Conservation (phyloP, 2,113 vertebrate species). For the Elgaria multicarinata region DNA sequence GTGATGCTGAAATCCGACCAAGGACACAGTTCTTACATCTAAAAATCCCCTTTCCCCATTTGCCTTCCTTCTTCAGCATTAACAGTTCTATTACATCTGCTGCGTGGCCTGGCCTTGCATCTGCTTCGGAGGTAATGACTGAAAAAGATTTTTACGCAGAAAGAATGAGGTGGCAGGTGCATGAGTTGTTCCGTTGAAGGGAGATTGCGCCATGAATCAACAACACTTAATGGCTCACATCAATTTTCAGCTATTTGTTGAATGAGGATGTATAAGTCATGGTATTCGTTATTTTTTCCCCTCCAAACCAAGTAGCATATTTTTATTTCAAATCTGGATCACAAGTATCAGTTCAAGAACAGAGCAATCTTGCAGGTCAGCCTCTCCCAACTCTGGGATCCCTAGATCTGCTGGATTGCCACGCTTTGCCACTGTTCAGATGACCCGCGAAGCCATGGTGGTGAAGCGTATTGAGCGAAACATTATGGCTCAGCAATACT, state of each 20-base stretch:
- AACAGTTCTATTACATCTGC: background rate
- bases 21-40: background rate
- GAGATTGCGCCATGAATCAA: background rate
- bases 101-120: constrained; percentile 34
- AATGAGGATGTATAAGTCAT: background rate
- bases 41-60: accelerated
- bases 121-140: background rate
- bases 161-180: background rate
- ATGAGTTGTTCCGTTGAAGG: background rate
- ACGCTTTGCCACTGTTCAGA: too few species aligned
- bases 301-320: background rate
- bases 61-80: background rate
- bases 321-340: background rate
- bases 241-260: background rate
- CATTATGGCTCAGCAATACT: too few species aligned
- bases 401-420: too few species aligned
- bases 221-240: background rate
- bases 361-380: accelerated
- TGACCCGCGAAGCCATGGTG: too few species aligned
- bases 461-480: too few species aligned
- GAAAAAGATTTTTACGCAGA: background rate
- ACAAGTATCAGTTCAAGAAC: background rate
- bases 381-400: accelerated
- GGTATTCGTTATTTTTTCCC: background rate
- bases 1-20: background rate